Evolutionary conservation across 2,888 invertebrate genomes (phyloP).

Genomic region (Muscina levida): DNA sequence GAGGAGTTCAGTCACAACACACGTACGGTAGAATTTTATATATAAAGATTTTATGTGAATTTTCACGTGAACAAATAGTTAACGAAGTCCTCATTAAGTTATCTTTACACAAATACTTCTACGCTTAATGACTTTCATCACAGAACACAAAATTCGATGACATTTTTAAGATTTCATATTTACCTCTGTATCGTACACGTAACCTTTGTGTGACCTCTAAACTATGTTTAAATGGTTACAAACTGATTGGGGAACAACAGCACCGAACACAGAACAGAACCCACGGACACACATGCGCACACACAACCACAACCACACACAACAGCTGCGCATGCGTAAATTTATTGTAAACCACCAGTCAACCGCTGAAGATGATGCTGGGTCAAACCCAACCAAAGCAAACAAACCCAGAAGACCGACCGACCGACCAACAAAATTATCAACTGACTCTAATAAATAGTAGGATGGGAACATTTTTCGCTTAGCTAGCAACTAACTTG

Average conservation of each 20-base stretch:
- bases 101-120: background rate
- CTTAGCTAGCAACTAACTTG: background rate
- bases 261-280: too few species aligned
- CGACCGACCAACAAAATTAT: too few species aligned
- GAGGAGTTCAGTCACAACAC: too few species aligned
- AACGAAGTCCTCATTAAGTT: background rate
- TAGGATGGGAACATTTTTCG: slow-evolving; percentile 13
- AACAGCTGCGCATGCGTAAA: slow-evolving; percentile 27
- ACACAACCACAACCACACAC: background rate
- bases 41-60: too few species aligned
- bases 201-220: slow-evolving; percentile 2
- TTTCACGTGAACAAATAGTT: background rate
- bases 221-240: slow-evolving; percentile 22
- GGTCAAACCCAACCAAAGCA: slow-evolving; percentile 9
- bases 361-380: background rate
- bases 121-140: slow-evolving; percentile 51
- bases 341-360: slow-evolving; percentile 21
- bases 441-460: background rate
- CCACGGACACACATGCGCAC: too few species aligned
- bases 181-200: background rate
- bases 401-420: too few species aligned
- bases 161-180: slow-evolving; percentile 59
- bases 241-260: background rate
- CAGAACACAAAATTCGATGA: slow-evolving; percentile 57
- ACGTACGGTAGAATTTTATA: too few species aligned